Evolutionary conservation across 2,888 invertebrate genomes (phyloP).

Genomic region (Diadegma fenestrale): DNA sequence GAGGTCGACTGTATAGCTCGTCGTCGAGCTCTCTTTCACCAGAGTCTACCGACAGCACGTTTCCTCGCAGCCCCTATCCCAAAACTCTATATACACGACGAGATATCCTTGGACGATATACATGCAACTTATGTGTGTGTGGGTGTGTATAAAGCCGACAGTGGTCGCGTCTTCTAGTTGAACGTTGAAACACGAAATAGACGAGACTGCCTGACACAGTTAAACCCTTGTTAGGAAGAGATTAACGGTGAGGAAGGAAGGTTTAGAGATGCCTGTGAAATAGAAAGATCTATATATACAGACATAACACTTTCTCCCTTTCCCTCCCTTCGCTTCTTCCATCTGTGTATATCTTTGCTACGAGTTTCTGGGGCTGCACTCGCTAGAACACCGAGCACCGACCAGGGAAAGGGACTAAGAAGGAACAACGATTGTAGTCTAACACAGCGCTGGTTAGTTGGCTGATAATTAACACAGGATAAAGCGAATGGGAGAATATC

Average conservation of each 20-base stretch:
- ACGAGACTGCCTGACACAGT: conserved; percentile 71
- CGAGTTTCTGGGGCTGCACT: conserved; percentile 25
- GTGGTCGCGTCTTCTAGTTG: conserved; percentile 42
- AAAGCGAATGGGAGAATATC: conserved; percentile 31
- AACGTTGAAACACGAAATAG: conserved; percentile 62
- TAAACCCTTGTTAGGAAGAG: conserved; percentile 79
- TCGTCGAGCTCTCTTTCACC: conserved; percentile 31
- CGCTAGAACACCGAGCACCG: neutral
- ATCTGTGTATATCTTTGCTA: conserved; percentile 40
- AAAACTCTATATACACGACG: neutral
- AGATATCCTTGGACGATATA: neutral
- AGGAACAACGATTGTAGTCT: conserved; percentile 57
- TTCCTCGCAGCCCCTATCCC: conserved; percentile 2
- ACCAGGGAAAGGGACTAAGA: neutral
- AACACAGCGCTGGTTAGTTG: conserved; percentile 66
- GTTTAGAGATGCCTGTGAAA: conserved; percentile 24
- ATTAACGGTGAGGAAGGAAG: conserved; percentile 75
- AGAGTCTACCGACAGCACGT: conserved; percentile 6
- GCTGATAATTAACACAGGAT: conserved; percentile 72
- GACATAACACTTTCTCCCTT: conserved; percentile 11
- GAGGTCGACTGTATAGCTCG: conserved; percentile 8
- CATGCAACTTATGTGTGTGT: conserved; percentile 8
- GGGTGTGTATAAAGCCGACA: conserved; percentile 1
- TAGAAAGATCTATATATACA: conserved; percentile 9
- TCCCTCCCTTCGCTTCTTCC: conserved; percentile 13